Base-by-base conservation (phyloP, 2,888 invertebrate genomes). In the Zygothrica quintamaculata region DNA sequence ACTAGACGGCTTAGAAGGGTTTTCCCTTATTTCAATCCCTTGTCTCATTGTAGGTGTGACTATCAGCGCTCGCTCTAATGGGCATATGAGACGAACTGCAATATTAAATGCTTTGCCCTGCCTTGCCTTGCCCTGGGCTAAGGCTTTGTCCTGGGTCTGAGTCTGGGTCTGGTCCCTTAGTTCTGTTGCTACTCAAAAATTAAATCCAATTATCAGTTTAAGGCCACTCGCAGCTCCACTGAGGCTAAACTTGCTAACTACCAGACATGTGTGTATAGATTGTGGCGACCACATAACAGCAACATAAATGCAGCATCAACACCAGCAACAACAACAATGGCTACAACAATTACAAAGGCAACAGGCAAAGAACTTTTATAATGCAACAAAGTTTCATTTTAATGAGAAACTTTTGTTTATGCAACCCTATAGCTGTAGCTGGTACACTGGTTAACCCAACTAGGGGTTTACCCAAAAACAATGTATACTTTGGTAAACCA, bases 191-290 rank as follows among this genome's bases (percentile, higher is more conserved):
- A 66, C 69, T 86, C 84, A 81, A 86, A 86, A 84, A 86, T 84
- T 86, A 86, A 84, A 84, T 84, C 81, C 86, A 86, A 86, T 84
- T 84, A 84, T 84, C 84, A 86, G 86, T 78, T 77, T 77, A 84
- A 81, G 77, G 72, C 80, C 80, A 84, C 68, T 80, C 79, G 77
- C 68, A 65, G 33, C 61, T 73, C 66, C 75, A 59, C 40, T 65
- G 66, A 73, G 81, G 44, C 25, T 58, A 43, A 68, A 59, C 55
- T 65, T 55, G 42, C 22, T 42, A 56, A 26, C 48, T 18, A 33
- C 64, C 60, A 73, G 62, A 73, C 75, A 62, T 60, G 53, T 52
- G 34, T 39, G 42, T 36, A 7, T 18, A 9, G 40, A 58, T 56
- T 58, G 33, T 34, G 48, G 51, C 26, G 15, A 36, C 61, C 67